Evolutionary conservation across 1,140 invertebrate species (phyloP), one percentile per base, ranked within the genome.

Genomic region (Muscidifurax raptorellus): DNA sequence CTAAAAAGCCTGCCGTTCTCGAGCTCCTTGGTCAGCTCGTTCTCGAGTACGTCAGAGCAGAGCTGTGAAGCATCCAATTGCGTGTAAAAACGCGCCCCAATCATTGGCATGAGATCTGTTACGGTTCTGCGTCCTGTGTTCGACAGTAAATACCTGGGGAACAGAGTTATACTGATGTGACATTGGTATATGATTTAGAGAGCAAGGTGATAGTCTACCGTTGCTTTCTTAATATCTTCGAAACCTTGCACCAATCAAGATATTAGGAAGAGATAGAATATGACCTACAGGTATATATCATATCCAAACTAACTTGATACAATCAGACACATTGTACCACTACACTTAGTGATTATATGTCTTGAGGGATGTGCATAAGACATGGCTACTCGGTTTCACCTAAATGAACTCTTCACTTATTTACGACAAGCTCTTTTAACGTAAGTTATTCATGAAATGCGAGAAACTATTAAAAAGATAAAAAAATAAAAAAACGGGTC

Each of bases 91-190:
- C 98, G 94, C 12, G 98, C 98, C 59, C 99, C 99, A 89, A 99
- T 99, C 98, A 99, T 99, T 13, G 98, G 98, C 99, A 99, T 99
- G 85, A 99, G 94, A 94, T 99, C 98, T 87, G 98, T 98, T 25
- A 99, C 96, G 86, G 95, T 97, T 88, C 97, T 95, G 87, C 96
- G 94, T 81, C 95, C 89, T 92, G 95, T 95, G 87, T 94, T 95
- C 18, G 96, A 95, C 86, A 98, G 94, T 88, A 98, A 94, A 92
- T 98, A 98, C 91, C 96, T 97, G 79, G 80, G 52, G 5, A 59
- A 59, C 22, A 59, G 52, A 59, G 18, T 59, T 59, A 59, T 15
- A 2, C 52, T 59, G 18, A 59, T 59, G 52, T 59, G 22, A 59
- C n/a, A 59, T 7, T 59, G 52, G 18, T n/a, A 6, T 59, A 1